These are phyloP conservation scores for Urocyon cinereoargenteus DNA, from an alignment of 2,797 vertebrate species.

Conservation along the genomic window DNA sequence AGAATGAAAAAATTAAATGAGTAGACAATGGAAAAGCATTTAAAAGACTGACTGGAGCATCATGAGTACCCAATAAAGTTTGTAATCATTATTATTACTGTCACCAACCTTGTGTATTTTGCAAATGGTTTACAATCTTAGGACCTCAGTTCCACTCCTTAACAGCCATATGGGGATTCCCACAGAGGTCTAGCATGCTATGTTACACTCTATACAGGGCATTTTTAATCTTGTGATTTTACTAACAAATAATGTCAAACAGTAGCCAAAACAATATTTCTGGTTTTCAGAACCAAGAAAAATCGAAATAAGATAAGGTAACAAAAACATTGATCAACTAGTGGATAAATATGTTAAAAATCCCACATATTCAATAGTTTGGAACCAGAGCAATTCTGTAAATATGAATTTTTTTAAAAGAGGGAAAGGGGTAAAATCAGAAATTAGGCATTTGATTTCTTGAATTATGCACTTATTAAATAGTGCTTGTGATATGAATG, in stretches of 20 bases:
- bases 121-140: background rate
- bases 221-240: background rate
- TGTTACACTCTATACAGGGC: background rate
- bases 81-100: background rate
- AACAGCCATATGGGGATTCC: background rate
- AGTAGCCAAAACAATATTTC: background rate
- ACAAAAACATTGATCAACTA: background rate
- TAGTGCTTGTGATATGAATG: background rate
- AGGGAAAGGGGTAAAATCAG: background rate
- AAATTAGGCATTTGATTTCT: background rate
- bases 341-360: background rate
- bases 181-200: background rate
- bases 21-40: background rate
- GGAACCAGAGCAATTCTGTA: background rate
- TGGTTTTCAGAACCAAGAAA: background rate
- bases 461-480: conserved; percentile 8
- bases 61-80: background rate
- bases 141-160: background rate
- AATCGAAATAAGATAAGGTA: background rate
- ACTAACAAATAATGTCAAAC: background rate
- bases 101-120: background rate
- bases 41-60: background rate
- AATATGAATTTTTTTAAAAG: background rate
- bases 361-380: background rate
- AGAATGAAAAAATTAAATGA: background rate